Evolutionary conservation across 2,797 vertebrate genomes (phyloP).

Genomic region (Parauchenoglanis punctatus): DNA sequence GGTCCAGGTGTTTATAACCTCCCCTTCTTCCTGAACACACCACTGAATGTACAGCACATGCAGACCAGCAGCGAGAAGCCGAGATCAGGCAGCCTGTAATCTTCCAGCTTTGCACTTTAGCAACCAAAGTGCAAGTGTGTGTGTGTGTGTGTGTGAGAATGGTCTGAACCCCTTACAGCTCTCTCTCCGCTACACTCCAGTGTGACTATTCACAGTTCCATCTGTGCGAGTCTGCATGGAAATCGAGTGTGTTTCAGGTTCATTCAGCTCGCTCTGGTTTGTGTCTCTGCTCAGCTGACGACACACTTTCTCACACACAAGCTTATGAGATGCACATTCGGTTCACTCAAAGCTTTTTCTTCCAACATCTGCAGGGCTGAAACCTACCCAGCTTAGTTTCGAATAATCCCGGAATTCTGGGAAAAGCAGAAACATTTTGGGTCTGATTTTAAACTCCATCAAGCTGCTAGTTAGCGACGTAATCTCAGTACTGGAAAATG

Average conservation of each 20-base stretch:
- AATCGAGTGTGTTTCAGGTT: background rate
- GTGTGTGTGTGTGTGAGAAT: background rate
- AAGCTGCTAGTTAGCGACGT: background rate
- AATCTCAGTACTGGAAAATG: background rate
- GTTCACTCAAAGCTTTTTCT: slow-evolving; percentile 24
- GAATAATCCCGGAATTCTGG: background rate
- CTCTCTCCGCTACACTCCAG: background rate
- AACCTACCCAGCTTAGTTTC: background rate
- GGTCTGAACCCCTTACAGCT: slow-evolving; percentile 11
- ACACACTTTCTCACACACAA: slow-evolving; percentile 49
- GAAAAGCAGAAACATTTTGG: background rate
- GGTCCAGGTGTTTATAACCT: too few relatives aligned
- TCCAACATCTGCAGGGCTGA: slow-evolving; percentile 34
- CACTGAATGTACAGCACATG: background rate
- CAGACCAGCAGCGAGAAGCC: background rate
- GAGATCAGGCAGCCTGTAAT: slow-evolving; percentile 11
- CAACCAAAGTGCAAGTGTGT: background rate
- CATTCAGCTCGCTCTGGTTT: slow-evolving; percentile 11
- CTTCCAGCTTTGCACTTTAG: slow-evolving; percentile 11
- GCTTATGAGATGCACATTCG: slow-evolving; percentile 29
- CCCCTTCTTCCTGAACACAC: background rate
- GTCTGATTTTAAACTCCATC: background rate
- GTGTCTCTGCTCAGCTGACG: slow-evolving; percentile 17
- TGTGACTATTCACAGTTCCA: slow-evolving; percentile 48
- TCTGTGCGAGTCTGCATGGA: slow-evolving; percentile 44